These are phyloP conservation scores for Eulemur coronatus DNA, from an alignment of 2,797 vertebrate genomes.

Conservation along the genomic window DNA sequence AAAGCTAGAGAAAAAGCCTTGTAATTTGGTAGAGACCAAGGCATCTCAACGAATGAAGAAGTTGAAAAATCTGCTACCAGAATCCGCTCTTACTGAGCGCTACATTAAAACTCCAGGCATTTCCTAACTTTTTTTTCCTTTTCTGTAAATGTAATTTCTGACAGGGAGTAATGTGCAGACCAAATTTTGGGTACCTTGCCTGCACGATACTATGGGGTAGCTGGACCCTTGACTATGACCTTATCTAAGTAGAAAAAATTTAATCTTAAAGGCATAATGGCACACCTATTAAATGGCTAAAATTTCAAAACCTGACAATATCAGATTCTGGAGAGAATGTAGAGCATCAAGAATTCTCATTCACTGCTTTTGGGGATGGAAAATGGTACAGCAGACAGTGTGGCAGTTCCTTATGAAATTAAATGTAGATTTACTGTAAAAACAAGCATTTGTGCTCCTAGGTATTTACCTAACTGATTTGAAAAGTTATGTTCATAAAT, in stretches of 20 bases:
- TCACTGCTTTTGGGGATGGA: not conserved
- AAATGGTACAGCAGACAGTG: not conserved
- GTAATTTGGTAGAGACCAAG: not conserved
- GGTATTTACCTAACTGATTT: not conserved
- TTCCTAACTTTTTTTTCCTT: not conserved
- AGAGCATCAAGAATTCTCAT: not conserved
- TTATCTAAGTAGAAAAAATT: not conserved
- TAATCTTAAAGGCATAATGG: not conserved
- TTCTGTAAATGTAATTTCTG: not conserved
- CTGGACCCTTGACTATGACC: not conserved
- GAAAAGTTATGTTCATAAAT: not conserved
- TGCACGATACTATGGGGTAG: not conserved
- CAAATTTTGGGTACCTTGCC: not conserved
- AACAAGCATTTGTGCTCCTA: not conserved
- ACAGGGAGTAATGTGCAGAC: not conserved
- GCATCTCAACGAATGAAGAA: not conserved
- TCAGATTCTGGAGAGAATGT: not conserved
- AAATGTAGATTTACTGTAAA: not conserved
- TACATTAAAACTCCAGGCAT: not conserved
- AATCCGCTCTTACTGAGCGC: not conserved
- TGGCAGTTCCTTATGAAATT: not conserved
- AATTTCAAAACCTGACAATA: not conserved
- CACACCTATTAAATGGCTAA: not conserved
- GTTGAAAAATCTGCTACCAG: not conserved
- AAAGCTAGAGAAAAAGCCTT: not conserved